Base-by-base conservation (phyloP, 30 jellyfish, hydroid and myxozoan genomes). In the Haliclystus octoradiatus region DNA sequence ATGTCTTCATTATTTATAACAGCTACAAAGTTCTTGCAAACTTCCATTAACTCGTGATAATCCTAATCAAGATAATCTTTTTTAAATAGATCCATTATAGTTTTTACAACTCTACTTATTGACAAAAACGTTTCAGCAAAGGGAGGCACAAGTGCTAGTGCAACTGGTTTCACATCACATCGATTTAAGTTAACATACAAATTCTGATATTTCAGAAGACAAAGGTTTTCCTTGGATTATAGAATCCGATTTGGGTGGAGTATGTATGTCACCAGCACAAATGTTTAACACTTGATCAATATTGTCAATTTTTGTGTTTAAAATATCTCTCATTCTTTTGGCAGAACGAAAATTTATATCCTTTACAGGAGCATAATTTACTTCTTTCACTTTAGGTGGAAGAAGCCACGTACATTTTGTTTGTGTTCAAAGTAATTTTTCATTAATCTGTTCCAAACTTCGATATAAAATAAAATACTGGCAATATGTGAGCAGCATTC, bases 401-500 rank as follows among this genome's bases (percentile, higher is more conserved):
- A 72, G 3, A 33, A 57, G 60, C 75, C 83, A 72, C 1, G 1
- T 30, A 30, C 83, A 72, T 30, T 72, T 72, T 0, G 62, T 74
- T 62, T 72, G 74, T 53, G 83, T 72, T 23, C 83, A 72, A 34
- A 4, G 27, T 0, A 61, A 63, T 52, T 72, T 0, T 0, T 28
- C 83, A 5, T 61, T 53, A 72, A 32, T 33, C 75, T 53, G 66
- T 62, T 49, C 49, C 63, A 24, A 34, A 34, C 75, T 62, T 72
- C 83, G 46, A 72, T 34, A 32, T 72, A 72, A 53, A 25, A 34
- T 50, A 64, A 1, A 52, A 76, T 33, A 67, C 80, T 66, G 0
- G 88, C 88, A 2, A 65, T 52, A 69, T 76, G 80, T 62, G 88
- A 76, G 75, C 75, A 76, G 51, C 88, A 76, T 65, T 65, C 88